These are phyloP conservation scores for Cheirogaleus major DNA, from an alignment of 2,797 vertebrate genomes.

Conservation along the genomic window DNA sequence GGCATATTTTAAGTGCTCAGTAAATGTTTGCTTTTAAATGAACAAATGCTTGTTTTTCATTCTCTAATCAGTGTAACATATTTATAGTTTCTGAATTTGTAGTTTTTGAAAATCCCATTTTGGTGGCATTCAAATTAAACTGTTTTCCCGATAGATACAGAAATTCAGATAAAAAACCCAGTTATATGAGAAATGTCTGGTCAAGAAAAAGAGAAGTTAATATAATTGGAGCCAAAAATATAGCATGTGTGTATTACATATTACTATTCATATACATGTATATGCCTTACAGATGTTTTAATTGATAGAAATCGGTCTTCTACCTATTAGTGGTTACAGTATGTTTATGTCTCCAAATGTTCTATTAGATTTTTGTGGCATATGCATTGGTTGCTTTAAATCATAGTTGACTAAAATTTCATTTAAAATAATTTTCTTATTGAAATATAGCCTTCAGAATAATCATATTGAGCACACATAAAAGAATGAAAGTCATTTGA, in stretches of 20 bases:
- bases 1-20: background rate
- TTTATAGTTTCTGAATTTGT: background rate
- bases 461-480: background rate
- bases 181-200: background rate
- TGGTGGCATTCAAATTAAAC: background rate
- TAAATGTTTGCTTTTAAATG: background rate
- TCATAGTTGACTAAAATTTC: background rate
- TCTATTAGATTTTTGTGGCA: background rate
- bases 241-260: background rate
- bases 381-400: background rate
- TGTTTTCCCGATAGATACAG: background rate
- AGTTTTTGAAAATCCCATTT: background rate
- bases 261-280: background rate
- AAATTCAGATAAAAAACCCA: background rate
- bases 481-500: background rate
- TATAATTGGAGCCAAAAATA: background rate
- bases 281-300: background rate
- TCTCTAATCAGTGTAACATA: background rate
- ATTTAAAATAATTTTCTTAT: background rate
- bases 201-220: conserved; percentile 6
- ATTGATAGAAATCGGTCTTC: background rate
- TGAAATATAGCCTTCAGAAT: background rate
- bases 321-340: background rate
- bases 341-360: background rate
- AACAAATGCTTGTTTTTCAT: background rate